phyloP scores from a whole-genome alignment of 1,140 invertebrate genomes.

The Andricus grossulariae region DNA sequence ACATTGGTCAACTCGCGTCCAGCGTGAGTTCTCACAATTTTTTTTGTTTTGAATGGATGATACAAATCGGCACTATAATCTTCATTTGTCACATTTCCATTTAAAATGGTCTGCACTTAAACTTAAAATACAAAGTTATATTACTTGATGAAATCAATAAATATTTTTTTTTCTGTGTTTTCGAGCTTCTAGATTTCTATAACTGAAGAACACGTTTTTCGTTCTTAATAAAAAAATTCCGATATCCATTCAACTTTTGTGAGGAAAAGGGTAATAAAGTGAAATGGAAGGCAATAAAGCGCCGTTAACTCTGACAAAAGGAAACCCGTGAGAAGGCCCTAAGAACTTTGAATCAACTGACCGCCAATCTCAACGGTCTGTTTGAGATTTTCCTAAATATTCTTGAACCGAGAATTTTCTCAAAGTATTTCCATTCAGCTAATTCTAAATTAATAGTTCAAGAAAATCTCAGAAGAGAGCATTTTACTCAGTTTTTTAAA shows the following conservation, averaged over 20 bases:
- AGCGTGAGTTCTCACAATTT: constrained; percentile 40
- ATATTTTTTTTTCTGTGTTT: too few species aligned
- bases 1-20: constrained; percentile 42
- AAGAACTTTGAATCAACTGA: constrained; percentile 10
- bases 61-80: too few species aligned
- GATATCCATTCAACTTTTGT: neutral
- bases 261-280: neutral
- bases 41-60: neutral
- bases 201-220: neutral
- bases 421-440: neutral
- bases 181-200: too few species aligned
- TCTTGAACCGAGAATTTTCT: neutral
- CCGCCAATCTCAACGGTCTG: neutral
- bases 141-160: too few species aligned
- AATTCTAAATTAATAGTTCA: too few species aligned
- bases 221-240: neutral
- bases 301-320: neutral
- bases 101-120: too few species aligned
- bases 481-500: neutral
- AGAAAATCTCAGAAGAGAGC: too few species aligned
- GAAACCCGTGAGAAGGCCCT: neutral
- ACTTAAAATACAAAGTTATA: too few species aligned
- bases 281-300: constrained; percentile 2
- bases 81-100: too few species aligned
- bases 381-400: neutral